Conservation (phyloP, 2,113 vertebrate genomes). For the Hoplias malabaricus region DNA sequence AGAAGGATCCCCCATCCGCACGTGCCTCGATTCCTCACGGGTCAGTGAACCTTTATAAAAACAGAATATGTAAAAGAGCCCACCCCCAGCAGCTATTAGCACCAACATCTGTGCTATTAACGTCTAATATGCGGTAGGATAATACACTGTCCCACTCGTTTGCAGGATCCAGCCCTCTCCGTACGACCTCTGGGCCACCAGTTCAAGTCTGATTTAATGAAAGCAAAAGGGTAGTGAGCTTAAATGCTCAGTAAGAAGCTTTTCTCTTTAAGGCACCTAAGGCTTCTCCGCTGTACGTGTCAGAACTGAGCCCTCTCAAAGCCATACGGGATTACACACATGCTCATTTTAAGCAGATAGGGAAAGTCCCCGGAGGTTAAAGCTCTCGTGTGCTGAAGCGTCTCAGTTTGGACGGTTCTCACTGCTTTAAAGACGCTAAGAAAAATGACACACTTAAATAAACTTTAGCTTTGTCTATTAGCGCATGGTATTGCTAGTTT, state of each 20-base stretch:
- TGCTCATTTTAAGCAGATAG: constrained; percentile 50
- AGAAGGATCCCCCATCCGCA: no score
- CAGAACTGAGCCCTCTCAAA: constrained; percentile 45
- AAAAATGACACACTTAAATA: not conserved
- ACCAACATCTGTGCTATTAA: not conserved
- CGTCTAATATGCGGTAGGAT: not conserved
- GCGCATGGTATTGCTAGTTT: not conserved
- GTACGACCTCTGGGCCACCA: constrained; percentile 11
- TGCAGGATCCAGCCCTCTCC: not conserved
- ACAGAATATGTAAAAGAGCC: not conserved
- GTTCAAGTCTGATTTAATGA: constrained; percentile 55
- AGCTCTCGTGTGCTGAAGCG: not conserved
- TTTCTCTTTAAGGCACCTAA: constrained; percentile 35
- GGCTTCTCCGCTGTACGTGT: constrained; percentile 14
- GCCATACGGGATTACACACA: constrained; percentile 56
- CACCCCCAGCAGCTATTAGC: not conserved
- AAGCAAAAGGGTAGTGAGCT: constrained; percentile 47
- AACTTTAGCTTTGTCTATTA: not conserved
- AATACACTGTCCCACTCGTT: not conserved
- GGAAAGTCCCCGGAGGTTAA: not conserved
- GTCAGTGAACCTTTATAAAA: not conserved
- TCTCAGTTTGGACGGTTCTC: not conserved
- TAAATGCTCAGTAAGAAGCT: constrained; percentile 51
- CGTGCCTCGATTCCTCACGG: not conserved
- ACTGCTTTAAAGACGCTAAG: not conserved